Evolutionary conservation across 2,113 vertebrate genomes (phyloP), one percentile per base, ranked within the genome.

Genomic region (Patagioenas fasciata): DNA sequence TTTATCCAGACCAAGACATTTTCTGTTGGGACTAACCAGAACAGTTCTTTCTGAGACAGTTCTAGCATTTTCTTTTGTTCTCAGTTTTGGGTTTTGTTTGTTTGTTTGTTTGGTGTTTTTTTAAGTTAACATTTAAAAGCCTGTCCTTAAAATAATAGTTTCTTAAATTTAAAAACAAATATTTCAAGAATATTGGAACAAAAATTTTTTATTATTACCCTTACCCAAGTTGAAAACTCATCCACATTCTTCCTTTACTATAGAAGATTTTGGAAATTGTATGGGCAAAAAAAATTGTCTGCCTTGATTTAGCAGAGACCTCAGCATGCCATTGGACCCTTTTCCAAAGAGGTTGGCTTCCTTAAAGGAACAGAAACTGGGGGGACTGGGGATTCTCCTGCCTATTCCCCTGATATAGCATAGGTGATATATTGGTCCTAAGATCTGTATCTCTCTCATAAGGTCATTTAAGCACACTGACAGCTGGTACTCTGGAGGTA

Each of bases 201-300:
- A 67, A 75, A 28, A 14, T 70, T 10, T 36, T 79, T 81, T 2
- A 60, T 50, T 31, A 56, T 67, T 71, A 42, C 4, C 4, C 36
- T 79, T 80, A 82, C 2, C 6, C 23, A 64, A n/a, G 26, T 2
- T 34, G 51, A 89, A 84, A 60, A 56, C 4, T 53, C 24, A 75
- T 54, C 31, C 21, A n/a, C 18, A 8, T 51, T 66, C 25, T 64
- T 38, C 9, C 13, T 61, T n/a, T 67, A n/a, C 25, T n/a, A 47
- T 13, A 29, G 7, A 51, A 85, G 42, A 82, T 51, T 64, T 66
- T 3, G 1, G 10, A 87, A 81, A 71, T 6, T 26, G 8, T 42
- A 72, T 1, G 5, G 13, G 23, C 8, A 15, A 3, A 48, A 44
- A 66, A 50, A 17, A 1, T 20, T 3, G 1, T 13, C 57, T 50